A percentile compares a stretch with the other conserved stretches of the same genome.
Conservation (phyloP, 2,797 vertebrate genomes). For the Sebastes itinus region DNA sequence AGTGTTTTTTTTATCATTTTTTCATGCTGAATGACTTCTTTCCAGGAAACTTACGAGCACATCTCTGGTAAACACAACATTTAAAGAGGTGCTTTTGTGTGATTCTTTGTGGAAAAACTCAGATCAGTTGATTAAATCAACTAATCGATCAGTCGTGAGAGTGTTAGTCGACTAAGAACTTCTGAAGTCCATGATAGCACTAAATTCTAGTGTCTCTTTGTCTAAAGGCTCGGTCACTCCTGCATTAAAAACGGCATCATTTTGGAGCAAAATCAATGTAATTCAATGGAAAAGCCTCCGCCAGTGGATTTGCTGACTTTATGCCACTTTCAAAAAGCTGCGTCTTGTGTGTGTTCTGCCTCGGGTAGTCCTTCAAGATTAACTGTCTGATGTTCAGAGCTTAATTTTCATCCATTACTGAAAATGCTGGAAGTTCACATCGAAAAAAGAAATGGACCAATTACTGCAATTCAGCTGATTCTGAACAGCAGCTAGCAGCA, state of each 20-base stretch:
- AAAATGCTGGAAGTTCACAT: neutral
- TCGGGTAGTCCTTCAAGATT: neutral
- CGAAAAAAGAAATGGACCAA: neutral
- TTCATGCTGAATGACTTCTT: too few species aligned
- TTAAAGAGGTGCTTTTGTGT: too few species aligned
- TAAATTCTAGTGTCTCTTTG: too few species aligned
- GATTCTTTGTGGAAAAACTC: too few species aligned
- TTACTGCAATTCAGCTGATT: neutral
- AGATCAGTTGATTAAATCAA: too few species aligned
- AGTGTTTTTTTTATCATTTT: too few species aligned
- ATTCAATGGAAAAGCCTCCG: neutral
- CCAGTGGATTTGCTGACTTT: neutral
- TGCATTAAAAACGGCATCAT: neutral
- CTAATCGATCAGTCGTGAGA: too few species aligned
- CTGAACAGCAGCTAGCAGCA: neutral
- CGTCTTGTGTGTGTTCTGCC: neutral
- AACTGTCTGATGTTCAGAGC: neutral
- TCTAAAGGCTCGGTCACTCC: too few species aligned
- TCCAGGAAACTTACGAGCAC: too few species aligned
- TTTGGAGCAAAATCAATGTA: neutral
- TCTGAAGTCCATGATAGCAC: accelerated
- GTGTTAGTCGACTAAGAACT: too few species aligned
- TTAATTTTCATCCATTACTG: neutral
- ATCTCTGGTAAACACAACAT: too few species aligned
- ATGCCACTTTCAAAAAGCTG: neutral